Base-by-base conservation (phyloP, 2,113 vertebrate genomes). In the Solea senegalensis region DNA sequence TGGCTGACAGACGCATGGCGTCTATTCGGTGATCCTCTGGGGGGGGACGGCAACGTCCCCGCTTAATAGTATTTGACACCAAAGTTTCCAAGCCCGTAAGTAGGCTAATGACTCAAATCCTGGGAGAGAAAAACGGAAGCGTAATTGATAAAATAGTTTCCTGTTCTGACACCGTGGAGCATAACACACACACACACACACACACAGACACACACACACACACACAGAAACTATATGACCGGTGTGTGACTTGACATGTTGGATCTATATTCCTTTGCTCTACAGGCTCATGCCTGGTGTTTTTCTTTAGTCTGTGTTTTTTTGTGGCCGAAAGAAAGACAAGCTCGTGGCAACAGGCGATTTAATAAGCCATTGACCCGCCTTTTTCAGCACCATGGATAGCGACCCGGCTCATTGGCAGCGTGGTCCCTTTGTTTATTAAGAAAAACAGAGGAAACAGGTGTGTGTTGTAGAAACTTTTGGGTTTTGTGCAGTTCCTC, bases 341-440 rank as follows among this genome's bases (percentile, higher is more conserved):
- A n/a, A n/a, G n/a, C n/a, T n/a, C n/a, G n/a, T n/a, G n/a, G n/a
- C n/a, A 69, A 28, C 39, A 0, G 10, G 52, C n/a, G 0, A 28
- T 1, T 34, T 34, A 5, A 34, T 2, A 34, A 34, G 34, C 3
- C 34, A 34, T 6, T 34, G 49, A 14, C 7, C 51, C 26, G 4
- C 8, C 49, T 15, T 49, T 21, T 80, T 81, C 83, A 85, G 86
- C 2, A 86, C 84, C 78, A 50, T 12, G 68, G 83, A 88, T 69
- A 89, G 87, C 7, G 71, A 74, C 59, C 8, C 8, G 15, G 21
- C 48, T 27, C 27, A 41, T 7, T 41, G 50, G 27, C 68, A 55
- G 50, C 45, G 9, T 26, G 9, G 45, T 27, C 8, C 72, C 74
- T 83, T 78, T 21, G 21, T 21, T 80, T 86, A 77, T 68, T 66